Evolutionary conservation across 2,797 vertebrate genomes (phyloP).

Genomic region (Etheostoma perlongum): DNA sequence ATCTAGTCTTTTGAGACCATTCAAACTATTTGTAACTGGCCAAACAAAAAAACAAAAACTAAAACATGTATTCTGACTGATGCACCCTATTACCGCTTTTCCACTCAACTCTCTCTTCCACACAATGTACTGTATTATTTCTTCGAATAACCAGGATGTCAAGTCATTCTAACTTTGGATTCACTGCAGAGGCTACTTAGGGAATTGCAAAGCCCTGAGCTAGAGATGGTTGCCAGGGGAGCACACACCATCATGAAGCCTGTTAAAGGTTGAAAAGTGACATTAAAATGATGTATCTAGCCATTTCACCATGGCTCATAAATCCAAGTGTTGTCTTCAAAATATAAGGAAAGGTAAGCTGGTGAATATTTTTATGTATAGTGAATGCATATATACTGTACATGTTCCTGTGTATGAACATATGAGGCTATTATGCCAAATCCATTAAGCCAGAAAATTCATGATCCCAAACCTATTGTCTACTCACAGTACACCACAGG

Average conservation of each 20-base stretch:
- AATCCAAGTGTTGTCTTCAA: slow-evolving; percentile 12
- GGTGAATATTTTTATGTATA: not conserved
- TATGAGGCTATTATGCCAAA: not conserved
- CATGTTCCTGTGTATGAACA: not conserved
- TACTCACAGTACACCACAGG: not conserved
- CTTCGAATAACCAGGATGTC: slow-evolving; percentile 34
- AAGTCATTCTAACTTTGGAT: slow-evolving; percentile 36
- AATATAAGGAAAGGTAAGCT: not conserved
- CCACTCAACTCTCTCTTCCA: not conserved
- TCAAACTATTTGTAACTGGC: not conserved
- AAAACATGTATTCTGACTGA: slow-evolving; percentile 27
- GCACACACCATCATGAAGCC: slow-evolving; percentile 18
- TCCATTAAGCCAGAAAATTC: not conserved
- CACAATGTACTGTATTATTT: slow-evolving; percentile 25
- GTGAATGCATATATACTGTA: not conserved
- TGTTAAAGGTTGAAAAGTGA: slow-evolving; percentile 43
- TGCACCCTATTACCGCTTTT: slow-evolving; percentile 8
- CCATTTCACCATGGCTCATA: slow-evolving; percentile 6
- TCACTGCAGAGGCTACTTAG: slow-evolving; percentile 14
- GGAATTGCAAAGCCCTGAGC: slow-evolving; percentile 48
- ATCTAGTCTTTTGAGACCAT: not conserved
- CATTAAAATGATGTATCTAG: slow-evolving; percentile 48
- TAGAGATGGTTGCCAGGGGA: slow-evolving; percentile 30
- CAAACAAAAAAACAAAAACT: not conserved
- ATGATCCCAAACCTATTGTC: not conserved